phyloP scores from a whole-genome alignment of 92 coral and sea anemone species.

The Phenganax stokvisi region DNA sequence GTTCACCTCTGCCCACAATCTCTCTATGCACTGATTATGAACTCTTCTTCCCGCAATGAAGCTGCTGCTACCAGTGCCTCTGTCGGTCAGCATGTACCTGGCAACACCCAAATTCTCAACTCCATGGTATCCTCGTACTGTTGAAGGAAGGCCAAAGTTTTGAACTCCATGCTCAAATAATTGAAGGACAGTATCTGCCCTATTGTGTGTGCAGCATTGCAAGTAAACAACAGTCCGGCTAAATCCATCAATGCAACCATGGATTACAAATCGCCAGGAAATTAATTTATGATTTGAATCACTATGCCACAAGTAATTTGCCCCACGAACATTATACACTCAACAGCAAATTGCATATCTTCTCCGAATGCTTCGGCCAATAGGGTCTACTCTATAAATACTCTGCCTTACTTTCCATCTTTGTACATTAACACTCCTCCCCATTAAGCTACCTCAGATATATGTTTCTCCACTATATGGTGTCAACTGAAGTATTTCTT shows the following conservation, averaged over 20 bases:
- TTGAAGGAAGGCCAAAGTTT: conserved; percentile 52
- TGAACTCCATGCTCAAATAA: conserved; percentile 39
- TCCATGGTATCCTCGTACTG: conserved; percentile 3
- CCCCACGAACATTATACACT: conserved; percentile 35
- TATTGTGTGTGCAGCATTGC: conserved; percentile 28
- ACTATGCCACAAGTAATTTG: conserved; percentile 17
- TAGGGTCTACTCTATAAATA: conserved; percentile 13
- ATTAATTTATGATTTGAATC: conserved; percentile 41
- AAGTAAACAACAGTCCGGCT: conserved; percentile 35
- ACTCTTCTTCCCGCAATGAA: conserved; percentile 54
- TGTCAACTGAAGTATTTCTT: conserved; percentile 11
- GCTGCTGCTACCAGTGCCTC: conserved; percentile 54
- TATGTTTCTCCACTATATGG: conserved; percentile 56
- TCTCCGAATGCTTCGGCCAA: conserved; percentile 16
- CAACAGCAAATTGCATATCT: conserved; percentile 45
- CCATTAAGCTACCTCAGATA: conserved; percentile 29
- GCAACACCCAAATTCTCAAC: conserved; percentile 57
- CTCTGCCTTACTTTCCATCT: conserved; percentile 28
- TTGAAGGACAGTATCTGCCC: conserved; percentile 32
- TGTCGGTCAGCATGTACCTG: conserved; percentile 46
- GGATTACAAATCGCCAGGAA: conserved; percentile 34
- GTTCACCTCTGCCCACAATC: conserved; percentile 57
- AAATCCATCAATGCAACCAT: conserved; percentile 43
- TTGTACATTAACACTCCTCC: conserved; percentile 14
- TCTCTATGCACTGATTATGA: conserved; percentile 53